phyloP scores from a whole-genome alignment of 2,888 invertebrate genomes.

The Neria commutata region DNA sequence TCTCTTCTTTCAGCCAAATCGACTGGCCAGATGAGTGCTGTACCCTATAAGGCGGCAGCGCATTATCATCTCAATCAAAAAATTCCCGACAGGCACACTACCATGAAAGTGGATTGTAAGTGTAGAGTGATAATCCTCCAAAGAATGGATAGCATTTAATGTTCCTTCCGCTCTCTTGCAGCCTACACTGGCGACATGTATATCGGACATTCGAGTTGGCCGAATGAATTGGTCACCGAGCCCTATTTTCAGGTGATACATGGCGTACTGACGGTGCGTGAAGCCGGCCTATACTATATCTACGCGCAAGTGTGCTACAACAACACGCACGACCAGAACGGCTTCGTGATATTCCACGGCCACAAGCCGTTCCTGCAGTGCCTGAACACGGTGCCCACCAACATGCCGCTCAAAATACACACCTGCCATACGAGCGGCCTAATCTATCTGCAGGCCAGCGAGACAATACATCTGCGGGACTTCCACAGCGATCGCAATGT shows the following conservation, averaged over 20 bases:
- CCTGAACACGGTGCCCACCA: slow-evolving; percentile 70
- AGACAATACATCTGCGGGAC: slow-evolving; percentile 73
- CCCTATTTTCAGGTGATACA: slow-evolving; percentile 68
- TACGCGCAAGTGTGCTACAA: slow-evolving; percentile 83
- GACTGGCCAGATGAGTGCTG: slow-evolving; percentile 2
- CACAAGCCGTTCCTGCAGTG: slow-evolving; percentile 74
- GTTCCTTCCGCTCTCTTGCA: slow-evolving; percentile 11
- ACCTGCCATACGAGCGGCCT: slow-evolving; percentile 77
- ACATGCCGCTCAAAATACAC: slow-evolving; percentile 68
- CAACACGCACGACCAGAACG: slow-evolving; percentile 77
- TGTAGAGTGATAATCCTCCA: slow-evolving; percentile 6
- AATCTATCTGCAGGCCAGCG: slow-evolving; percentile 69
- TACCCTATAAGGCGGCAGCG: slow-evolving; percentile 41
- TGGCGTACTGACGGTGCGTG: slow-evolving; percentile 72
- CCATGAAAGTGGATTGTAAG: slow-evolving; percentile 39
- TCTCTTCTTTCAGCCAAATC: slow-evolving; percentile 55
- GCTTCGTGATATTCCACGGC: slow-evolving; percentile 74
- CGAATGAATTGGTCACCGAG: slow-evolving; percentile 67
- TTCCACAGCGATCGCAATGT: slow-evolving; percentile 62
- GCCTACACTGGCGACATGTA: slow-evolving; percentile 56
- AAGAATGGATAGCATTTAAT: neutral
- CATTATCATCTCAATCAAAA: slow-evolving; percentile 54
- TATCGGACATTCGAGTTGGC: slow-evolving; percentile 63
- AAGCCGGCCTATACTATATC: slow-evolving; percentile 76
- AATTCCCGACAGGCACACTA: slow-evolving; percentile 41